phyloP scores from a whole-genome alignment of 2,113 vertebrate species.

The Serranochromis macrocephalus region DNA sequence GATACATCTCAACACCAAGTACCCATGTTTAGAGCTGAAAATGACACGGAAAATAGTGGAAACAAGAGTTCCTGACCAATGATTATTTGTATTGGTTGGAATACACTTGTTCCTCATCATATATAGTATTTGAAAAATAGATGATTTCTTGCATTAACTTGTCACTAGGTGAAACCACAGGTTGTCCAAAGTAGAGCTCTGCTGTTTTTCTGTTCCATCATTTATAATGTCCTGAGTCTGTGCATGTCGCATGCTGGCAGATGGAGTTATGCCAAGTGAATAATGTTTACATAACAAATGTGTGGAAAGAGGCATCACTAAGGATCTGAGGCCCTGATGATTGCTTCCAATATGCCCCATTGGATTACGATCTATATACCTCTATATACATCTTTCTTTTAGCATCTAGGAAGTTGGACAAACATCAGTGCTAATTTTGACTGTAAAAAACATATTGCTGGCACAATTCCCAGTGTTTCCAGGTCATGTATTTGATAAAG shows the following conservation, averaged over 20 bases:
- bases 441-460: not conserved
- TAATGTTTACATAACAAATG: not conserved
- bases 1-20: not conserved
- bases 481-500: not conserved
- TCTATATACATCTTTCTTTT: not conserved
- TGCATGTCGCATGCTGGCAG: not conserved
- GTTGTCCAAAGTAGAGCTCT: not conserved
- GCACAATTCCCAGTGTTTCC: not conserved
- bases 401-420: not conserved
- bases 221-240: not conserved
- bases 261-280: not conserved
- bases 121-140: not conserved
- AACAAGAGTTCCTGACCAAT: not conserved
- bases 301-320: too few relatives aligned
- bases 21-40: not conserved
- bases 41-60: not conserved
- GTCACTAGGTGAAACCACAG: not conserved
- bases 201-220: not conserved
- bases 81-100: not conserved
- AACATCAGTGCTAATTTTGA: not conserved
- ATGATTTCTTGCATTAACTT: not conserved
- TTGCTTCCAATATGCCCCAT: too few relatives aligned
- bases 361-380: too few relatives aligned
- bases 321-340: too few relatives aligned
- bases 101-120: not conserved